Conservation (phyloP, 1,140 invertebrate genomes). For the Cherax destructor region DNA sequence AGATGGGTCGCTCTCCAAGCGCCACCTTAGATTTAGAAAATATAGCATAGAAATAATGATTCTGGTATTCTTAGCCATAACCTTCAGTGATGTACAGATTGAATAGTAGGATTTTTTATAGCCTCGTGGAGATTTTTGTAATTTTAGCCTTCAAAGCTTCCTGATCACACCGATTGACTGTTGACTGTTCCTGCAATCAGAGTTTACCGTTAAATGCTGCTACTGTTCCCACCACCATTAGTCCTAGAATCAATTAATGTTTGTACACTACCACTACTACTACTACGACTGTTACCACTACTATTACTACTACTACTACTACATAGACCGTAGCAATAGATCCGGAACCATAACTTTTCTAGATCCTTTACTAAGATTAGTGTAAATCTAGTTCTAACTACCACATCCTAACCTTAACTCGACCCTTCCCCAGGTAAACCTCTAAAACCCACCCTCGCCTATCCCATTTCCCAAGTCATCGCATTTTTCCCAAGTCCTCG, state of each 20-base stretch:
- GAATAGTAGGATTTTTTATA: conserved; percentile 60
- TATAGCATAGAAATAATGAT: conserved; percentile 44
- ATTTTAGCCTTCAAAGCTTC: conserved; percentile 64
- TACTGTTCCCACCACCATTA: conserved; percentile 52
- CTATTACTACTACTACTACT: conserved; percentile 35
- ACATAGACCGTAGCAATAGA: conserved; percentile 49
- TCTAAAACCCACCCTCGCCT: neutral
- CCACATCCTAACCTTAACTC: neutral
- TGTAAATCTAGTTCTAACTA: conserved; percentile 32
- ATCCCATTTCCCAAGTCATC: neutral
- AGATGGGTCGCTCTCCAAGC: conserved; percentile 5
- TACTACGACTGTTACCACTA: conserved; percentile 20
- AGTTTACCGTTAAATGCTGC: conserved; percentile 59
- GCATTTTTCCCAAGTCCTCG: neutral
- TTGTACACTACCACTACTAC: conserved; percentile 21
- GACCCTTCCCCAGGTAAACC: neutral
- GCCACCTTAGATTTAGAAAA: conserved; percentile 36
- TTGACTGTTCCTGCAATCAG: conserved; percentile 65
- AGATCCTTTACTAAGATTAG: conserved; percentile 38
- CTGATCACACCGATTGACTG: conserved; percentile 51
- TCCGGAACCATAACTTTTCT: conserved; percentile 35
- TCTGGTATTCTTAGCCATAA: conserved; percentile 41
- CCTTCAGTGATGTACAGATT: conserved; percentile 58
- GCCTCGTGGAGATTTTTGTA: conserved; percentile 30
- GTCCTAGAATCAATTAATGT: conserved; percentile 62